Conservation (phyloP, 2,113 vertebrate species). For the Phrynosoma blainvillii region DNA sequence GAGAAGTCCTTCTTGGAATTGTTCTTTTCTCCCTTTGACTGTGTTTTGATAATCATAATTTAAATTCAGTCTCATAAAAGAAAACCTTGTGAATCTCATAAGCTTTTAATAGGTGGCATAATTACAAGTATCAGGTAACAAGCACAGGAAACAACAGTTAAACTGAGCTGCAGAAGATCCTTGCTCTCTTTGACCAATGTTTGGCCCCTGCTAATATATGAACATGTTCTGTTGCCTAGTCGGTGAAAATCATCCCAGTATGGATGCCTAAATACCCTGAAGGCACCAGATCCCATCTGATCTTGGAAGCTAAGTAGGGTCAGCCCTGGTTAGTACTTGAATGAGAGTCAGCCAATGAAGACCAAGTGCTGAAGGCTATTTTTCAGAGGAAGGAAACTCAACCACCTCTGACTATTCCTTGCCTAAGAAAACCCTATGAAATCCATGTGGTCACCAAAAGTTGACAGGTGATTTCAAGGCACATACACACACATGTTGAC, state of each 20-base stretch:
- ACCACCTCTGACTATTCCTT: too few relatives aligned
- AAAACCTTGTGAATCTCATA: constrained; percentile 21
- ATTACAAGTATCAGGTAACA: constrained; percentile 4
- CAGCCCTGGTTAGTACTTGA: too few relatives aligned
- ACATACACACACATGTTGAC: too few relatives aligned
- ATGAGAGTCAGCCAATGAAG: too few relatives aligned
- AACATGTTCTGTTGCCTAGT: constrained; percentile 39
- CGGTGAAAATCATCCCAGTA: constrained; percentile 23
- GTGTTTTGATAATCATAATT: constrained; percentile 33
- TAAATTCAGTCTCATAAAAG: constrained; percentile 17
- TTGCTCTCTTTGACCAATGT: constrained; percentile 5
- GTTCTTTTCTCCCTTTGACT: neutral
- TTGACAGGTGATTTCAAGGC: too few relatives aligned
- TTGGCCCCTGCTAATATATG: constrained; percentile 1
- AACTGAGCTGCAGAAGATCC: constrained; percentile 34
- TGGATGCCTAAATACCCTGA: too few relatives aligned
- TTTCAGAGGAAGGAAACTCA: too few relatives aligned
- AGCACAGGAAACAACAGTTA: constrained; percentile 18
- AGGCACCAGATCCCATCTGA: too few relatives aligned
- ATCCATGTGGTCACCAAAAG: too few relatives aligned
- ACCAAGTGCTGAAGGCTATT: too few relatives aligned
- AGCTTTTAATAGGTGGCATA: constrained; percentile 5
- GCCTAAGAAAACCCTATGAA: too few relatives aligned
- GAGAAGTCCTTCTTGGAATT: constrained; percentile 39
- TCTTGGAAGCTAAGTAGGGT: too few relatives aligned